Percentiles rank a stretch among this genome's conserved stretches.
Conservation (phyloP, 2,888 invertebrate genomes). For the Epirrhoe alternata region DNA sequence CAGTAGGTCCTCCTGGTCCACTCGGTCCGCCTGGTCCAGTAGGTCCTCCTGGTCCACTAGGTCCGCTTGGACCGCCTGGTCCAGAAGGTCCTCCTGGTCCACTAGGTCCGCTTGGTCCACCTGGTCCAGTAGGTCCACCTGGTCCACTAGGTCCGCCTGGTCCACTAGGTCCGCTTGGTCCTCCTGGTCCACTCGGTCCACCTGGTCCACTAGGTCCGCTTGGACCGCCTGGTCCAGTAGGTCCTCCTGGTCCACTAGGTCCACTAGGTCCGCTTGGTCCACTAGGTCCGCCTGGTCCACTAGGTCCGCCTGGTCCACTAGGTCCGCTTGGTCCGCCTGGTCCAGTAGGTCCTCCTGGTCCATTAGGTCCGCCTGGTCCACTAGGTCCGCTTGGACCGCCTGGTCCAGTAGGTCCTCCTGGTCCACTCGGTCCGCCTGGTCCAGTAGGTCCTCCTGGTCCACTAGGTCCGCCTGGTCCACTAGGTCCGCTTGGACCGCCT, state of each 20-base stretch:
- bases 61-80: background rate
- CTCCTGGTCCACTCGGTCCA: background rate
- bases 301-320: background rate
- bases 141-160: background rate
- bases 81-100: background rate
- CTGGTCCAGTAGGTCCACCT: background rate
- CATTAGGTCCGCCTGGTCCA: background rate
- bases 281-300: background rate
- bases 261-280: too few species aligned
- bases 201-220: background rate
- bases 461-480: too few species aligned
- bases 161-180: background rate
- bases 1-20: background rate
- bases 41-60: background rate
- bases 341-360: background rate
- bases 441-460: too few species aligned
- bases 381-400: too few species aligned
- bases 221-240: background rate
- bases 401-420: background rate
- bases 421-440: too few species aligned
- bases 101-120: too few species aligned
- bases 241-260: background rate
- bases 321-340: too few species aligned
- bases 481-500: too few species aligned
- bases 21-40: background rate